These are phyloP conservation scores for Orthosia incerta DNA, from an alignment of 2,888 invertebrate species.

Conservation along the genomic window DNA sequence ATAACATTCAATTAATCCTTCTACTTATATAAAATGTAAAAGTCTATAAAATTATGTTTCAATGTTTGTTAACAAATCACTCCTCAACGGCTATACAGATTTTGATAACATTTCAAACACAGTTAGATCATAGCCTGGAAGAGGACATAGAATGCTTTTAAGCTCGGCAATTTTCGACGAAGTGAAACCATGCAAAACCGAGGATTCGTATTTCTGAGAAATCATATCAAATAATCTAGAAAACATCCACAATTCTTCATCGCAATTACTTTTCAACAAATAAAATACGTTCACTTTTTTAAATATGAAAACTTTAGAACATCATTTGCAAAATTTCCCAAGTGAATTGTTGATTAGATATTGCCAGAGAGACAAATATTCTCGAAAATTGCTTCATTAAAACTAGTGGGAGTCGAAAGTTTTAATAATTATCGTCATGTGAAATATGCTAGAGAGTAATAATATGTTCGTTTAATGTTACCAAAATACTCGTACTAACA, in stretches of 20 bases:
- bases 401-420: conserved; percentile 4
- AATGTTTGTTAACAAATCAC: too few species aligned
- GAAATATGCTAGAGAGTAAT: not conserved
- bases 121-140: too few species aligned
- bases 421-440: not conserved
- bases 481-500: not conserved
- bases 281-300: not conserved
- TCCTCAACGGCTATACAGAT: too few species aligned
- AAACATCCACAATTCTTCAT: not conserved
- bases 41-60: too few species aligned
- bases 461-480: not conserved
- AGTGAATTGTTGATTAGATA: conserved; percentile 4
- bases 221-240: too few species aligned
- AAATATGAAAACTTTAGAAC: not conserved
- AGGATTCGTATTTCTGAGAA: too few species aligned
- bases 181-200: too few species aligned
- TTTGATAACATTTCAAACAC: too few species aligned
- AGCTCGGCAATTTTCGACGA: too few species aligned
- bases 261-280: not conserved
- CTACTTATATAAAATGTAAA: too few species aligned
- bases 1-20: too few species aligned
- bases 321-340: conserved; percentile 16
- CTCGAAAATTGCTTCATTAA: conserved; percentile 26
- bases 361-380: not conserved
- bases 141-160: too few species aligned